Evolutionary conservation across 2,888 invertebrate genomes (phyloP), one percentile per base, ranked within the genome.

Genomic region (Rosalia funebris): DNA sequence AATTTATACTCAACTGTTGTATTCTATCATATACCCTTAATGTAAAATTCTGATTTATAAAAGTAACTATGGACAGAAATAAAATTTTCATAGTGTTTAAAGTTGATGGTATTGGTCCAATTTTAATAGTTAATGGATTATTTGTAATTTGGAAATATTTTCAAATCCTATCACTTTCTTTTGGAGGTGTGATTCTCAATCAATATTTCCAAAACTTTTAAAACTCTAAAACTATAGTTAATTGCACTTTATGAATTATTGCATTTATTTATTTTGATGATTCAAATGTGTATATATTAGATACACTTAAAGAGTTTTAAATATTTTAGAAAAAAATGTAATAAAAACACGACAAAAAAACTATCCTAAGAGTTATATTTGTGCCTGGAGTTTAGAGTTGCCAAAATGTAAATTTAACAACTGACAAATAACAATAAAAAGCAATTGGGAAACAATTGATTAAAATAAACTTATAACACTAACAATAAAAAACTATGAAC

Each of bases 231-330:
- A 42, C 42, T 37, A 41, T 25, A 9, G 54, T 41, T 67, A 68
- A 68, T 68, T 68, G 68, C 68, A 68, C 68, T 68, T 68, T 32
- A 16, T 25, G 61, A 60, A 45, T 68, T 68, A 68, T 68, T 68
- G 68, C 68, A 45, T 56, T 53, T 61, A 31, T 57, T 60, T 57
- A 9, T 19, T 50, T 50, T 20, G 10, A 32, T 42, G 31, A 42
- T 25, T 41, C 42, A 31, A 16, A 16, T 32, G 42, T n/a, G n/a
- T 53, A 16, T 59, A 55, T 19, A 12, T 37, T 16, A n/a, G n/a
- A n/a, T n/a, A n/a, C n/a, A n/a, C n/a, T n/a, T n/a, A n/a, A 37
- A 53, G 42, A 62, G 31, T 60, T 65, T 65, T 55, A 65, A 65
- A 36, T n/a, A 60, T 58, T 60, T 61, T 55, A 37, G 50, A 62